phyloP scores from a whole-genome alignment of 2,797 vertebrate genomes.

The Astyanax mexicanus region DNA sequence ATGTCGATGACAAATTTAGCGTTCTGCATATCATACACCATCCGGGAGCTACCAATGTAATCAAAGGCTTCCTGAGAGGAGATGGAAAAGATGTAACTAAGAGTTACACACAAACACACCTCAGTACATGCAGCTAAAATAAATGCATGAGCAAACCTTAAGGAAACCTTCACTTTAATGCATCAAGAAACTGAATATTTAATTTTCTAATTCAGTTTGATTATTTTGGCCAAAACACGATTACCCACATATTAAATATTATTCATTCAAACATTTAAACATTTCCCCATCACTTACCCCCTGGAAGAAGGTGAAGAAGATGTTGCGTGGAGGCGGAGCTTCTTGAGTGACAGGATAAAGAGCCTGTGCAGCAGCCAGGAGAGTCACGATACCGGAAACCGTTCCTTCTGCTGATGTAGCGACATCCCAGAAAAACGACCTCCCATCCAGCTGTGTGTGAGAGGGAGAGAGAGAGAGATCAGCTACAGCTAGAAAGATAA shows the following conservation, averaged over 20 bases:
- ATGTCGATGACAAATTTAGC: conserved; percentile 84
- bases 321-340: conserved; percentile 69
- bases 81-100: not conserved
- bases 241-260: no score
- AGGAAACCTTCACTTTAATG: no score
- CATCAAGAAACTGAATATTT: no score
- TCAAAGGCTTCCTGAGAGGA: conserved; percentile 89
- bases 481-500: no score
- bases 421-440: conserved; percentile 93
- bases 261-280: no score
- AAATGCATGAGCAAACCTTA: no score
- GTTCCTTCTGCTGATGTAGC: conserved; percentile 88
- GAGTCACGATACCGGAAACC: conserved; percentile 85
- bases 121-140: no score
- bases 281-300: conserved; percentile 86
- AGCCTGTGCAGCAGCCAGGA: conserved; percentile 88
- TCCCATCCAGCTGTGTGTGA: conserved; percentile 90
- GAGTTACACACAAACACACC: not conserved
- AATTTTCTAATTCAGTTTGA: no score
- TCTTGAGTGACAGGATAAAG: conserved; percentile 75
- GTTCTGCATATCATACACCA: conserved; percentile 94
- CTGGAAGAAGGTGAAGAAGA: conserved; percentile 94
- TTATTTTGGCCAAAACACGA: no score
- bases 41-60: conserved; percentile 95
- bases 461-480: not conserved